Base-by-base conservation (phyloP, 2,113 vertebrate genomes). In the Pangasianodon hypophthalmus region DNA sequence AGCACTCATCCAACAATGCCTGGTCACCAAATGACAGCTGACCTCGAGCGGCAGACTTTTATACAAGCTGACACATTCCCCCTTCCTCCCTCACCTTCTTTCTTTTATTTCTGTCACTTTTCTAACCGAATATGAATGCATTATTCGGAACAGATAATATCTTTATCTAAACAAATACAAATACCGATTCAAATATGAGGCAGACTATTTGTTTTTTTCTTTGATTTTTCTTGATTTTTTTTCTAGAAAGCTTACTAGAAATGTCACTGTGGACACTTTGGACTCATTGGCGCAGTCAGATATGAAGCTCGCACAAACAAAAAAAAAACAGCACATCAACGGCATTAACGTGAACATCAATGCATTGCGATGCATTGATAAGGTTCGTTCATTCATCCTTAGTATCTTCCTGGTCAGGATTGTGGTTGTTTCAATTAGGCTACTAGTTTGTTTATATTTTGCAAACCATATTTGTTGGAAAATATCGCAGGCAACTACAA, bases 51-150 rank as follows among this genome's bases (percentile, higher is more conserved):
- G 37, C 21, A 91, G 48, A 86, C 54, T 64, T 62, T 24, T 86
- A 86, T 67, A 32, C 69, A 62, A 52, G 48, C 75, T 90, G 86
- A 83, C 82, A 79, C 48, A 86, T 75, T 75, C 71, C 77, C 84
- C 83, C 71, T 90, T 75, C 92, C 92, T 94, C 84, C 29, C 54
- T 75, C n/a, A 69, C 7, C 80, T 21, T 86, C 50, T 37, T 52
- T 11, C 41, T 7, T 91, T 92, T 89, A 93, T 91, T 91, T 88
- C 88, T 73, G 94, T 88, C 41, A 90, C 19, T 14, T 88, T 46
- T 84, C 56, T 46, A 26, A 67, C 24, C 3, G 3, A 67, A 46
- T 46, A 85, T 9, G 3, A 64, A 46, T 64, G 44, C 41, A 64
- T 67, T 64, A 85, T 64, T 29, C 58, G n/a, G 44, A 29, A 64